Evolutionary conservation across 2,888 invertebrate genomes (phyloP).

Genomic region (Gisinianus flammeolus): DNA sequence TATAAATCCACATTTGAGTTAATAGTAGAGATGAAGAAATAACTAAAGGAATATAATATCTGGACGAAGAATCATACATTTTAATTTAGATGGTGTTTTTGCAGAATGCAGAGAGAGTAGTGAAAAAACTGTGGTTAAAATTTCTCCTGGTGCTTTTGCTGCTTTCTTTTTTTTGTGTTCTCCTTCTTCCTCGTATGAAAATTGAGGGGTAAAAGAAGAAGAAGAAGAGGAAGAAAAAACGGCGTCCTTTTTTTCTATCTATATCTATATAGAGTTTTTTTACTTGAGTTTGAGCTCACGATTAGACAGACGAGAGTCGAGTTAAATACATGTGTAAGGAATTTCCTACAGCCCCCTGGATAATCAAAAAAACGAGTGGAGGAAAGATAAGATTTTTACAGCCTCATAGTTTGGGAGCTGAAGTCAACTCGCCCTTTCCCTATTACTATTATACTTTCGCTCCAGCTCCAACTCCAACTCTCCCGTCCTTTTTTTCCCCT

Average conservation of each 20-base stretch:
- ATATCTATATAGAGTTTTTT: neutral
- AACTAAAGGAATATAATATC: neutral
- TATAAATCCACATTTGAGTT: constrained; percentile 14
- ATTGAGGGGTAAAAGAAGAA: too few relatives aligned
- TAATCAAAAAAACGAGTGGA: neutral
- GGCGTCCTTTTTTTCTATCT: constrained; percentile 3
- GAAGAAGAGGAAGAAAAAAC: too few relatives aligned
- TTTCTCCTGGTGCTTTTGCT: neutral
- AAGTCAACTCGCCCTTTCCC: constrained; percentile 3
- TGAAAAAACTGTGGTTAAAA: neutral
- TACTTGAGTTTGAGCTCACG: neutral
- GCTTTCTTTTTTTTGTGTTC: neutral
- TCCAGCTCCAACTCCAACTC: neutral
- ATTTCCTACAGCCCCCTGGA: neutral
- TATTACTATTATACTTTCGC: neutral
- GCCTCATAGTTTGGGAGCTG: too few relatives aligned
- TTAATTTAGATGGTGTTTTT: constrained; percentile 15
- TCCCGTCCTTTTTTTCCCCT: neutral
- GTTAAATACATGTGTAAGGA: neutral
- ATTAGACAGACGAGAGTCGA: too few relatives aligned
- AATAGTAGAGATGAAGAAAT: neutral
- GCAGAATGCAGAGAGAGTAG: neutral
- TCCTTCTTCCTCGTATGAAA: too few relatives aligned
- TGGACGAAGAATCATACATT: constrained; percentile 4
- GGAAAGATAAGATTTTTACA: neutral